Conservation (phyloP, 2,113 vertebrate species). For the Rana temporaria region DNA sequence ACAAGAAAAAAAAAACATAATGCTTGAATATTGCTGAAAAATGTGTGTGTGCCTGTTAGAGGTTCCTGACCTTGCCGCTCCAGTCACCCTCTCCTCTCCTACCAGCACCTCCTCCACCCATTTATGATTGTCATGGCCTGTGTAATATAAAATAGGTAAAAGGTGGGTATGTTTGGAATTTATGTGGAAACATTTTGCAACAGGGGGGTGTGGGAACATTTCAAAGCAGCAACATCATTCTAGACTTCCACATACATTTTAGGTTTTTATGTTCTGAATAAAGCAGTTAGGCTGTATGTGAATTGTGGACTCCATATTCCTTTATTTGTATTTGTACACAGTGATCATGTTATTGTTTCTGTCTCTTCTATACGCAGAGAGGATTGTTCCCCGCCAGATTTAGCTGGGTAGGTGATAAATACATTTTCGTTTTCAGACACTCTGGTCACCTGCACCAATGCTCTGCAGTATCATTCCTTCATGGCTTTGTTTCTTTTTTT, state of each 20-base stretch:
- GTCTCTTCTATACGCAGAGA: conserved; percentile 84
- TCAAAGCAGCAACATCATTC: neutral
- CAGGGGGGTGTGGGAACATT: too few relatives aligned
- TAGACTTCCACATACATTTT: neutral
- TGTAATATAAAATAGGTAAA: too few relatives aligned
- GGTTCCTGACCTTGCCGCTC: too few relatives aligned
- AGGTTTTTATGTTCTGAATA: neutral
- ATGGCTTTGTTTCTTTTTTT: conserved; percentile 27
- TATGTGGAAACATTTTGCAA: too few relatives aligned
- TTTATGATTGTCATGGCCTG: too few relatives aligned
- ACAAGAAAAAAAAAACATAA: too few relatives aligned
- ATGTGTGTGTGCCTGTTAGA: too few relatives aligned
- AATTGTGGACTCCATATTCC: neutral
- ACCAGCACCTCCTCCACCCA: too few relatives aligned
- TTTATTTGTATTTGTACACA: neutral
- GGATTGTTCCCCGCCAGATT: conserved; percentile 90
- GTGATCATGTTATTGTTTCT: conserved; percentile 71
- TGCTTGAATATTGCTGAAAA: too few relatives aligned
- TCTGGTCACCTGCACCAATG: conserved; percentile 70
- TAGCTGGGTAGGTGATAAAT: conserved; percentile 91
- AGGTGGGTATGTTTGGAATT: too few relatives aligned
- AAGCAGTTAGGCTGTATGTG: neutral
- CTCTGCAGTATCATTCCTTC: conserved; percentile 34
- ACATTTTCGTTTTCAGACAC: conserved; percentile 54
- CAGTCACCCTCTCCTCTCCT: too few relatives aligned